Evolutionary conservation across 2,888 invertebrate genomes (phyloP).

Genomic region (Andrena dorsata): DNA sequence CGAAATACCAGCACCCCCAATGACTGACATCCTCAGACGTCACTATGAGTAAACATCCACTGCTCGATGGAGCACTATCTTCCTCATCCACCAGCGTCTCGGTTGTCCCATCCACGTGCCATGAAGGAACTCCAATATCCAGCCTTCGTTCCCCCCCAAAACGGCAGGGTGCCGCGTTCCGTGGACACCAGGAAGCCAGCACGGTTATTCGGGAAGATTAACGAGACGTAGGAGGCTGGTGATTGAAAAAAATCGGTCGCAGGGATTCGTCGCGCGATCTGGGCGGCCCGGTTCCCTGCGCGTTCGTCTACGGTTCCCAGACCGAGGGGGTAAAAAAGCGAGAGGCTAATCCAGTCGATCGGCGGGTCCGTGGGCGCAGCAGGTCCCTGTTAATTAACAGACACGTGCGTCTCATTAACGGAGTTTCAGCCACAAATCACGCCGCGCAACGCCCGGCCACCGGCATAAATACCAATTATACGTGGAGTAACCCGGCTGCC

Average conservation of each 20-base stretch:
- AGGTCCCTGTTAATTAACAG: constrained; percentile 76
- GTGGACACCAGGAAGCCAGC: constrained; percentile 35
- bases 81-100: too few relatives aligned
- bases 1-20: too few relatives aligned
- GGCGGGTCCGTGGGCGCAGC: constrained; percentile 42
- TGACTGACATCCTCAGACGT: too few relatives aligned
- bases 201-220: constrained; percentile 57
- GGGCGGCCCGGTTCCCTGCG: constrained; percentile 1
- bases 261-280: constrained; percentile 56
- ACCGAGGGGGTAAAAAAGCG: constrained; percentile 27
- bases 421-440: constrained; percentile 79
- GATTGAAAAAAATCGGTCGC: constrained; percentile 67
- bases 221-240: constrained; percentile 39
- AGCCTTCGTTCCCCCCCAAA: not conserved
- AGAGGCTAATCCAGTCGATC: constrained; percentile 57
- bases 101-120: not conserved
- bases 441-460: constrained; percentile 65
- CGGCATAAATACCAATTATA: constrained; percentile 80
- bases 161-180: not conserved
- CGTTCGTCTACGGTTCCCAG: constrained; percentile 25
- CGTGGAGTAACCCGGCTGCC: constrained; percentile 67
- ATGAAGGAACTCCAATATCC: not conserved
- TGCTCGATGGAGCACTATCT: too few relatives aligned
- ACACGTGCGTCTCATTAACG: constrained; percentile 80
- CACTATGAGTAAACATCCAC: too few relatives aligned